A percentile compares a stretch with the other conserved stretches of the same genome.
These are phyloP conservation scores for Actenoides lindsayi DNA, from an alignment of 2,113 vertebrate species.

Conservation along the genomic window DNA sequence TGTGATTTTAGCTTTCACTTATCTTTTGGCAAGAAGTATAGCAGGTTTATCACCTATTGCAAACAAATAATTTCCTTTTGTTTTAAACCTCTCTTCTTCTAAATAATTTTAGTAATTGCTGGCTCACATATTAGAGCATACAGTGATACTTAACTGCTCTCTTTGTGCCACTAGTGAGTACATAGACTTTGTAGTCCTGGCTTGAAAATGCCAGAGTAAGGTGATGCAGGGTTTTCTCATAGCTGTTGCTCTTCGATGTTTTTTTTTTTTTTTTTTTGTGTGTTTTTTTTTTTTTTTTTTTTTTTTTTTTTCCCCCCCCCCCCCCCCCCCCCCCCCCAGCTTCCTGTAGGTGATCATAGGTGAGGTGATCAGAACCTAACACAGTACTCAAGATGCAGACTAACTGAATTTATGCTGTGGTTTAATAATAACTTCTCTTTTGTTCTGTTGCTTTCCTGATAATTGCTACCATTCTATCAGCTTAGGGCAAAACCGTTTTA, in stretches of 20 bases:
- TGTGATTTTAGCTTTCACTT: neutral
- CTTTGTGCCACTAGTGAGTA: neutral
- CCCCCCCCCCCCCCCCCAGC: too few relatives aligned
- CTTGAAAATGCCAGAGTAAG: neutral
- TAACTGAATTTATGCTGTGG: neutral
- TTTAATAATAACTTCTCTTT: neutral
- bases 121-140: neutral
- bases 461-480: neutral
- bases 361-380: neutral
- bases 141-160: neutral
- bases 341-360: too few relatives aligned
- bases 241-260: neutral
- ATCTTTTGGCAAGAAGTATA: neutral
- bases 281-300: too few relatives aligned
- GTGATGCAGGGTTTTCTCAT: neutral
- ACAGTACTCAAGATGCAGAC: neutral
- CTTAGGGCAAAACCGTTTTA: neutral
- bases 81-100: neutral
- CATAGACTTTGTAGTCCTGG: neutral
- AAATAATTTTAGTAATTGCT: neutral
- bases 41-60: neutral
- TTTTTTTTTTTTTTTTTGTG: too few relatives aligned
- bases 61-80: neutral
- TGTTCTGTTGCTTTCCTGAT: neutral
- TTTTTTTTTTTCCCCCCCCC: too few relatives aligned